Base-by-base conservation (phyloP, 2,113 vertebrate species). In the Scopus umbretta region DNA sequence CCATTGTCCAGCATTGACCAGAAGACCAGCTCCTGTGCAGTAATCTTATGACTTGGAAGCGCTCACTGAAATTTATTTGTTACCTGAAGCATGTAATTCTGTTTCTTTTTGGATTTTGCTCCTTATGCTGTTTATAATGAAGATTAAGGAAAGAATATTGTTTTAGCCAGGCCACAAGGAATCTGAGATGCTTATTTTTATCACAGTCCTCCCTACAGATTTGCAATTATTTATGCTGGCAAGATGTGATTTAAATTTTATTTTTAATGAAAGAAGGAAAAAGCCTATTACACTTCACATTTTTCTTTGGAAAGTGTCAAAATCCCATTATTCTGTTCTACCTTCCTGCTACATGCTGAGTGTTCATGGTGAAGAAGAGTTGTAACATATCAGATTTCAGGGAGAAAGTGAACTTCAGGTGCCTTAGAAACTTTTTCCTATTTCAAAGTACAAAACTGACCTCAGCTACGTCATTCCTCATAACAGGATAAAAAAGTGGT, bases 221-320 rank as follows among this genome's bases (percentile, higher is more conserved):
- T 85, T 81, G 30, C 47, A 75, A 61, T 67, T 96, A 75, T 96
- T 95, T 92, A 94, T 94, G 16, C 73, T 96, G 95, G 92, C 68
- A 87, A 95, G 72, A 90, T 21, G 7, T 62, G 16, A 38, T 83
- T 91, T 73, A 71, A 73, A 50, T 81, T 92, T 80, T 94, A 25
- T 80, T 53, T 73, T 93, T 85, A 81, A 72, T 65, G 75, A 82
- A 81, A 63, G n/a, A 58, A 68, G 38, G 36, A 79, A 68, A 81
- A 66, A 15, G 1, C 3, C 14, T 78, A 45, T 59, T 80, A 8
- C 38, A 66, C 47, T 74, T 74, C 7, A 29, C 55, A 32, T 66
- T 91, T 92, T 87, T 42, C 53, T 58, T 81, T 73, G 45, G 36
- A 38, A 90, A 76, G 30, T 56, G 49, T 49, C 55, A 84, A 80